A percentile compares a stretch with the other conserved stretches of the same genome.
Evolutionary conservation across 2,797 vertebrate species (phyloP).

Genomic region (Pachyuromys duprasi): DNA sequence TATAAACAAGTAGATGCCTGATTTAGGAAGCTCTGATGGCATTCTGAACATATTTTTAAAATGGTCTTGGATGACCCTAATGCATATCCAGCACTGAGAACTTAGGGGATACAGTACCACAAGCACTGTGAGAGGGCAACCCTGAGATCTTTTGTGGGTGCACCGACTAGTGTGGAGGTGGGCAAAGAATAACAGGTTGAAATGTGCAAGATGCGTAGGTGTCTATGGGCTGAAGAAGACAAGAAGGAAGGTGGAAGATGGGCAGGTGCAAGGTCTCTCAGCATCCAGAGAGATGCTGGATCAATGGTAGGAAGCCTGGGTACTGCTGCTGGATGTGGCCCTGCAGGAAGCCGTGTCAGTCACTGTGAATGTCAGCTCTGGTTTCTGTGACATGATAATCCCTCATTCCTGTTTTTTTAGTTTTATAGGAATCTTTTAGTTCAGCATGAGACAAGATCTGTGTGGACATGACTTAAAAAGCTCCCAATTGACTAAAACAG

Average conservation of each 20-base stretch:
- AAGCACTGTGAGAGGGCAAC: neutral
- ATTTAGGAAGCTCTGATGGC: neutral
- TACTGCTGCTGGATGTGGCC: neutral
- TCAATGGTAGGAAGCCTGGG: neutral
- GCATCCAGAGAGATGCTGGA: neutral
- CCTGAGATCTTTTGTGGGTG: neutral
- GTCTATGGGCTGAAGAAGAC: neutral
- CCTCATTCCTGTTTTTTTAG: neutral
- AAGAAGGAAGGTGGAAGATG: neutral
- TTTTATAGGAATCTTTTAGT: neutral
- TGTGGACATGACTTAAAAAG: neutral
- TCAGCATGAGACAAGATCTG: neutral
- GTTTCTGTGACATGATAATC: constrained; percentile 25
- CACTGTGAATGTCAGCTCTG: neutral
- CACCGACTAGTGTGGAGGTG: neutral
- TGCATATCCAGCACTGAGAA: neutral
- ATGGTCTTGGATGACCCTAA: neutral
- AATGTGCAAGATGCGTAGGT: neutral
- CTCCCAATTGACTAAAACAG: neutral
- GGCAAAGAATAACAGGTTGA: neutral
- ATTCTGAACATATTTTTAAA: neutral
- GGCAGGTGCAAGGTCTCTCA: accelerated
- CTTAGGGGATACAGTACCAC: neutral
- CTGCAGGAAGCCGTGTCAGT: neutral
- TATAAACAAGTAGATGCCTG: neutral